Base-by-base conservation (phyloP, 2,797 vertebrate species). In the Falco berigora region DNA sequence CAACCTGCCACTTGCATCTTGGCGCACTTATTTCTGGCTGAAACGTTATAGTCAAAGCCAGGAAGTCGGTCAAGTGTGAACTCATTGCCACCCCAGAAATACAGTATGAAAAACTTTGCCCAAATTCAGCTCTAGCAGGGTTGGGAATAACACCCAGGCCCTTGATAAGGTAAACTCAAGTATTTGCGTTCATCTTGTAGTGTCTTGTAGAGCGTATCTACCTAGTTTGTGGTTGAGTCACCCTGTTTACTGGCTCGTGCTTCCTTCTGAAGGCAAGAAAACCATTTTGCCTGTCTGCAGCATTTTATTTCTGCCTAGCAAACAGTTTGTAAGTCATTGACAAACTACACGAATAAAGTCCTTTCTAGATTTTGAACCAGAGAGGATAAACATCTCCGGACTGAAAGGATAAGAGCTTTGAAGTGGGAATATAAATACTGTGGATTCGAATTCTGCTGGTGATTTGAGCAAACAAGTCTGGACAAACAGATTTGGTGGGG, bases 241-340 rank as follows among this genome's bases (percentile, higher is more conserved):
- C 34, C 15, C 20, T 79, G 32, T 71, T 90, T 30, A 58, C 28
- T 88, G 56, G 28, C 28, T 79, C 2, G 2, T 85, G 44, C 36
- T 77, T 96, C 53, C 38, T 94, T 82, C 44, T 63, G n/a, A 92
- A 67, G 52, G 74, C 58, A 84, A 79, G 63, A 81, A 92, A 73
- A 73, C 62, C 2, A 6, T 92, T 86, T 81, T 85, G n/a, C 38
- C 15, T 69, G 12, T 71, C 36, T 66, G 42, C 32, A 58, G 6
- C 32, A 6, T 79, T 91, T 89, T 88, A 66, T 58, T 95, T 71
- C 32, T 90, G 27, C 73, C 62, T 91, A 50, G 38, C 32, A 88
- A 76, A 81, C 69, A 80, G 69, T 86, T 94, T 94, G 86, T 92
- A 90, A 95, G 72, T 92, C 44, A 75, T 68, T 94, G 73, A 90